Evolutionary conservation across 2,797 vertebrate species (phyloP).

Genomic region (Neopelma chrysocephalum): DNA sequence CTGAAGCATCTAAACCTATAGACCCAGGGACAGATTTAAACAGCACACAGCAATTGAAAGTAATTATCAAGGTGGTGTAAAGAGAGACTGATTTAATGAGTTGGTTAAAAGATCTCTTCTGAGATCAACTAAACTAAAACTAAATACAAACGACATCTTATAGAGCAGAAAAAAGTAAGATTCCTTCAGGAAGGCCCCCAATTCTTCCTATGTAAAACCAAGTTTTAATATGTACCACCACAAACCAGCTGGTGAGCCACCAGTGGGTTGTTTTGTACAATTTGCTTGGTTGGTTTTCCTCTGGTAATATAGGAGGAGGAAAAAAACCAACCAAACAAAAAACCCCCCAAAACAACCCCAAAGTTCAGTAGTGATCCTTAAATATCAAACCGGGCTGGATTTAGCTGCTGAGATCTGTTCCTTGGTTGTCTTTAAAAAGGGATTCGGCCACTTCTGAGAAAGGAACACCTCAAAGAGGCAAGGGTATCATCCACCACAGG

Average conservation of each 20-base stretch:
- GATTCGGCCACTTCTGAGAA: not conserved
- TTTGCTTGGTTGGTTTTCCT: not conserved
- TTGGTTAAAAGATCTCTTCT: not conserved
- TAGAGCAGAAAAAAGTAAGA: fast-evolving
- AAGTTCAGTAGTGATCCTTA: not conserved
- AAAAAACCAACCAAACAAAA: not conserved
- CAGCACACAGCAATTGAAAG: not conserved
- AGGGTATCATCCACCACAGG: not conserved
- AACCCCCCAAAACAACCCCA: not conserved
- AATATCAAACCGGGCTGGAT: not conserved
- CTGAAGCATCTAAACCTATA: fast-evolving
- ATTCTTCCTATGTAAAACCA: not conserved
- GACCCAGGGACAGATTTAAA: fast-evolving
- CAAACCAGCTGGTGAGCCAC: not conserved
- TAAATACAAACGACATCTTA: not conserved
- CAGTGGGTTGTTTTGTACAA: not conserved
- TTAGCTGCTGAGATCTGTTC: not conserved
- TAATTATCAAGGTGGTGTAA: not conserved
- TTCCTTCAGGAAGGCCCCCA: not conserved
- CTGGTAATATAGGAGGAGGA: fast-evolving
- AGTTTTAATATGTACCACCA: not conserved
- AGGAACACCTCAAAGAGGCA: not conserved
- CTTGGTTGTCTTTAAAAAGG: not conserved
- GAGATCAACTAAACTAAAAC: not conserved
- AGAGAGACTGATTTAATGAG: not conserved